phyloP scores from a whole-genome alignment of 2,888 invertebrate genomes.

The Pediacus dermestoides region DNA sequence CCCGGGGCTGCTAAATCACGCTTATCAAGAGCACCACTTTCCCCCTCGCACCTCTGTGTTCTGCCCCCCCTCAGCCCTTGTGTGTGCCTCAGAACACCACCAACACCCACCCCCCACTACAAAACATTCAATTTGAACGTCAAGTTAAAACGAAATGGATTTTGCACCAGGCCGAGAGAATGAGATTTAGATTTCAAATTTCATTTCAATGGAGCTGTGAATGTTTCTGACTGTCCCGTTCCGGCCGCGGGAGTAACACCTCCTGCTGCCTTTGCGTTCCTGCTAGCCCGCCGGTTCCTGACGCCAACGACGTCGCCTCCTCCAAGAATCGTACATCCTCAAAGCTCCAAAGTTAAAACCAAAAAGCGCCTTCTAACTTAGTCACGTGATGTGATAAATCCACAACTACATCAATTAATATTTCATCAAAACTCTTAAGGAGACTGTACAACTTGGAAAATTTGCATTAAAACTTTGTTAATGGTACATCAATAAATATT shows the following conservation, averaged over 20 bases:
- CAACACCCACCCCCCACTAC: conserved; percentile 45
- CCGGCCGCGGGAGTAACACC: conserved; percentile 4
- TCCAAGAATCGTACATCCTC: conserved; percentile 34
- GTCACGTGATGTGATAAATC: no score
- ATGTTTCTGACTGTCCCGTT: conserved; percentile 10
- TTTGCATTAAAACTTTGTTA: conserved; percentile 37
- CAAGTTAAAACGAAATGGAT: conserved; percentile 60
- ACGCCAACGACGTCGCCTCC: conserved; percentile 16
- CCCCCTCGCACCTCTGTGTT: conserved; percentile 36
- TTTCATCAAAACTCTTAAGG: no score
- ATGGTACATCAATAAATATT: conserved; percentile 37
- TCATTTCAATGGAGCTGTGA: conserved; percentile 26
- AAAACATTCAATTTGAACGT: conserved; percentile 60
- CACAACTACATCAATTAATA: no score
- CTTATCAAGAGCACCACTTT: conserved; percentile 56
- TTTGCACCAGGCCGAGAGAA: conserved; percentile 53
- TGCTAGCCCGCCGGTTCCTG: conserved; percentile 1
- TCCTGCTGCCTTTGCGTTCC: conserved; percentile 6
- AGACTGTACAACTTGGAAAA: conserved; percentile 34
- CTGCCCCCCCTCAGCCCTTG: conserved; percentile 19
- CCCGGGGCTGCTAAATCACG: conserved; percentile 76
- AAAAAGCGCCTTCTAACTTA: no score
- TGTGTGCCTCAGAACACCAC: conserved; percentile 14
- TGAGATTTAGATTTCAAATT: conserved; percentile 52
- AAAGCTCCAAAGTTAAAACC: no score